Evolutionary conservation across 2,888 invertebrate species (phyloP).

Genomic region (Petrophora chlorosata): DNA sequence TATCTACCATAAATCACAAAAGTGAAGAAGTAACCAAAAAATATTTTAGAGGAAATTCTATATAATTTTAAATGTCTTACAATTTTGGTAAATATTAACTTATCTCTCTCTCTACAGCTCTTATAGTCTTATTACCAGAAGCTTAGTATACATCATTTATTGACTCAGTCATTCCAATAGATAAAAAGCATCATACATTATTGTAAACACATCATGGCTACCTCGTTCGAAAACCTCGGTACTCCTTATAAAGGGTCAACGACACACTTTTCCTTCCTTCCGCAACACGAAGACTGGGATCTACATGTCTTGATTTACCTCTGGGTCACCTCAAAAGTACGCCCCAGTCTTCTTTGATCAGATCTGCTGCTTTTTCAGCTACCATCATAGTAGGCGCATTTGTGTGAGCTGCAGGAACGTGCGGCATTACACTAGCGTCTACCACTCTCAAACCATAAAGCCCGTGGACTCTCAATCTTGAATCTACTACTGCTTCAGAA

Average conservation of each 20-base stretch:
- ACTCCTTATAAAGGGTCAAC: background rate
- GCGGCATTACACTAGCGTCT: conserved; percentile 84
- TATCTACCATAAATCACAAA: no score
- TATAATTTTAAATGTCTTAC: no score
- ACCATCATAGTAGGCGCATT: conserved; percentile 85
- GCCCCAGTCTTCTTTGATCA: conserved; percentile 76
- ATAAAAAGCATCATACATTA: no score
- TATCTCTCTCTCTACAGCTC: no score
- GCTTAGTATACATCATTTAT: no score
- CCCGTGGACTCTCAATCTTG: conserved; percentile 76
- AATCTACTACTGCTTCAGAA: conserved; percentile 78
- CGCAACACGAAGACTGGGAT: conserved; percentile 11
- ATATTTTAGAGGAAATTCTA: no score
- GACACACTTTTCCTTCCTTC: background rate
- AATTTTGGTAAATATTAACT: no score
- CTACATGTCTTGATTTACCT: background rate
- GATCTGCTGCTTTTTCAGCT: conserved; percentile 83
- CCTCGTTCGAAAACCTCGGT: no score
- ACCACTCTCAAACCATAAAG: conserved; percentile 78
- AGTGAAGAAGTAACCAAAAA: no score
- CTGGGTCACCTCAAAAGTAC: conserved; percentile 6
- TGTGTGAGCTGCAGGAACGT: conserved; percentile 81
- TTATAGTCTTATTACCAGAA: no score
- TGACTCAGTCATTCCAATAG: no score
- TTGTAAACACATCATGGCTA: no score